Conservation (phyloP, 2,888 invertebrate species). For the Mantis religiosa region DNA sequence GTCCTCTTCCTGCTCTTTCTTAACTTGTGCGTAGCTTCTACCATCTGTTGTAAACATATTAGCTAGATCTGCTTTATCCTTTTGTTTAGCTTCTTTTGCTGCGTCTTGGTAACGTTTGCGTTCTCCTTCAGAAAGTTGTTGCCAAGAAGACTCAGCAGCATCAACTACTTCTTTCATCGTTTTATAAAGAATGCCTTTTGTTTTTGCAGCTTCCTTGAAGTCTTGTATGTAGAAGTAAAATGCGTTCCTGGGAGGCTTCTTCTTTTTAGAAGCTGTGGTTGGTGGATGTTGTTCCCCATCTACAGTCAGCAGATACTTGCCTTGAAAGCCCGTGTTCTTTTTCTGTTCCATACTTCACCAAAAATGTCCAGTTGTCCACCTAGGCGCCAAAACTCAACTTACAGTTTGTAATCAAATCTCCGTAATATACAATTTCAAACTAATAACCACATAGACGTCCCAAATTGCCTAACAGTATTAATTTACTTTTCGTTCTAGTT, state of each 20-base stretch:
- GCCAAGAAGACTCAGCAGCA: constrained; percentile 18
- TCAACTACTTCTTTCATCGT: constrained; percentile 23
- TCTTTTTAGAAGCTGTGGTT: background rate
- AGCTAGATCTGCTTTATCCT: background rate
- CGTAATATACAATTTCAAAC: too few species aligned
- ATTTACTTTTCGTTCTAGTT: too few species aligned
- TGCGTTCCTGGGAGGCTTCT: constrained; percentile 18
- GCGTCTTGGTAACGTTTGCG: constrained; percentile 19
- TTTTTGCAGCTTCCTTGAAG: constrained; percentile 8
- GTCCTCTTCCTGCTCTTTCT: background rate
- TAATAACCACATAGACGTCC: too few species aligned
- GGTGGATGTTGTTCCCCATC: background rate
- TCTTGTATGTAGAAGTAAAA: constrained; percentile 25
- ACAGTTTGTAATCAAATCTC: too few species aligned
- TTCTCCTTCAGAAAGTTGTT: constrained; percentile 10
- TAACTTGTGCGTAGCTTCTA: background rate
- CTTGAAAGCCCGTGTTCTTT: too few species aligned
- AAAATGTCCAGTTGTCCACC: too few species aligned
- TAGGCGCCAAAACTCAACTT: too few species aligned
- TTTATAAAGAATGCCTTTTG: constrained; percentile 20
- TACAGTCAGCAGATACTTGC: background rate
- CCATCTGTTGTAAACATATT: background rate
- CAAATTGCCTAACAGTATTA: too few species aligned
- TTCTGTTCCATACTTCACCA: too few species aligned
- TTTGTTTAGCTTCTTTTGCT: constrained; percentile 21